phyloP scores from a whole-genome alignment of 2,797 vertebrate genomes.

The Clarias pachynema region DNA sequence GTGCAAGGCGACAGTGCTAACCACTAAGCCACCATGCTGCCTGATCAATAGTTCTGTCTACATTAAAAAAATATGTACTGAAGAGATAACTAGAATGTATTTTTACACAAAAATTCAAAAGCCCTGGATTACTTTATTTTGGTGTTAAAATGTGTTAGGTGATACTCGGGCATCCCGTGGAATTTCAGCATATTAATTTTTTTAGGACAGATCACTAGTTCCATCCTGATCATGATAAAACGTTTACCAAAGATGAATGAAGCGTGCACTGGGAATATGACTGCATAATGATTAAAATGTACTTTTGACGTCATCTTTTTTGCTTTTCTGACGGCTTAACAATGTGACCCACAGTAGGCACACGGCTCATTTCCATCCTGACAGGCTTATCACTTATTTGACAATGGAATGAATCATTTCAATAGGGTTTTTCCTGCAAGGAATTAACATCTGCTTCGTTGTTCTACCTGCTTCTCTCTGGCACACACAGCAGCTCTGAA shows the following conservation, averaged over 20 bases:
- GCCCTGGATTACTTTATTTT: not conserved
- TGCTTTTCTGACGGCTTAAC: not conserved
- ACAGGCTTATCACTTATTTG: not conserved
- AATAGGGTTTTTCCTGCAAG: not conserved
- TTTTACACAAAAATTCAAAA: not conserved
- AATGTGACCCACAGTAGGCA: not conserved
- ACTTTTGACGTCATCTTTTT: not conserved
- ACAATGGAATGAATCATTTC: not conserved
- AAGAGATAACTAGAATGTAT: not conserved
- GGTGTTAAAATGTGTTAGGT: not conserved
- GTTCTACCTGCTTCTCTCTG: not conserved
- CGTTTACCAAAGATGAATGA: not conserved
- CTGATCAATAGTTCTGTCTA: not conserved
- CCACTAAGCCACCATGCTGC: too few species aligned
- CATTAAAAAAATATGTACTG: not conserved
- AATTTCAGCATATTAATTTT: not conserved
- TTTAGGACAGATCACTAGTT: not conserved
- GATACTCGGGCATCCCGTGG: not conserved
- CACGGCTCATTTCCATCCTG: not conserved
- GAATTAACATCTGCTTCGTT: not conserved
- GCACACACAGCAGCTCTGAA: not conserved
- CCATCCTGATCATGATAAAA: not conserved
- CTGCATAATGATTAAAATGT: not conserved
- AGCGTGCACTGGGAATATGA: too few species aligned
- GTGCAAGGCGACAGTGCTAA: too few species aligned